Evolutionary conservation across 2,113 vertebrate species (phyloP).

Genomic region (Indri indri): DNA sequence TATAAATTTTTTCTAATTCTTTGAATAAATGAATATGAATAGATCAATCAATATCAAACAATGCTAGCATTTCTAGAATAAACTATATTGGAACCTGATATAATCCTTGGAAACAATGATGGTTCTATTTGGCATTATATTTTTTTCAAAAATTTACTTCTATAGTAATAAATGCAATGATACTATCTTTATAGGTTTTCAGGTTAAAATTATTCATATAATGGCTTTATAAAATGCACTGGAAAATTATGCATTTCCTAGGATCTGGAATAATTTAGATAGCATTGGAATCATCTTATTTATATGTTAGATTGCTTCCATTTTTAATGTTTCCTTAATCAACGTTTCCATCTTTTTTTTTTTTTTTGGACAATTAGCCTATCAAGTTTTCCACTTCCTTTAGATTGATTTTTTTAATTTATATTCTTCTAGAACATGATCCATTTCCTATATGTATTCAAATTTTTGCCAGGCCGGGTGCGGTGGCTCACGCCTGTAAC

Average conservation of each 20-base stretch:
- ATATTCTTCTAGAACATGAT: not conserved
- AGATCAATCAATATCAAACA: not conserved
- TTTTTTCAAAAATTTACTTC: not conserved
- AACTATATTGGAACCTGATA: not conserved
- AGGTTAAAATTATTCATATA: not conserved
- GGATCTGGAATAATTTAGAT: not conserved
- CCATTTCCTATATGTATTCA: not conserved
- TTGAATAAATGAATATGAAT: not conserved
- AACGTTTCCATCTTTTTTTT: not conserved
- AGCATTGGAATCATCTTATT: not conserved
- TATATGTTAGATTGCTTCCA: not conserved
- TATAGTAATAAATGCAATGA: not conserved
- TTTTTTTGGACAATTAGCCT: not conserved
- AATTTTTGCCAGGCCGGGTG: no score
- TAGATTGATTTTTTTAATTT: not conserved
- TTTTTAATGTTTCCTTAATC: constrained; percentile 1
- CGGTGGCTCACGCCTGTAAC: no score
- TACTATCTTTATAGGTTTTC: not conserved
- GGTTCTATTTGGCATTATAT: not conserved
- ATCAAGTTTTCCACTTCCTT: not conserved
- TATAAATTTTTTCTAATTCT: not conserved
- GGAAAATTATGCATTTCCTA: not conserved
- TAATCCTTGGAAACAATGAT: not conserved
- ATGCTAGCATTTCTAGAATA: not conserved
- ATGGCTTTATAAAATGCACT: constrained; percentile 2